Conservation (phyloP, 2,888 invertebrate species). For the Philereme transversata region DNA sequence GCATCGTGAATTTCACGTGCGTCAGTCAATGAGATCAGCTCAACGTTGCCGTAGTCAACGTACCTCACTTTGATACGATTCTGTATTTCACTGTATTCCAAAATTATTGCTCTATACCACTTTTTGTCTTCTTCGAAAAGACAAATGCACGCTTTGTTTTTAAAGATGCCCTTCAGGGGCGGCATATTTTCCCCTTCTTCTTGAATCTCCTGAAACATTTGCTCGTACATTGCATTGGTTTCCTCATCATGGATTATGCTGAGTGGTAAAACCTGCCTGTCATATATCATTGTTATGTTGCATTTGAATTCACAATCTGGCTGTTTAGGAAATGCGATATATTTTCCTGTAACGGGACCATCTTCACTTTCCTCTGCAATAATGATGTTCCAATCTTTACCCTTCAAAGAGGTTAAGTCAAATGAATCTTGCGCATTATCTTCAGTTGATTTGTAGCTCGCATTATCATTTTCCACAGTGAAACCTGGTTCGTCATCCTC, state of each 20-base stretch:
- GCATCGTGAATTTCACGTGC: constrained; percentile 77
- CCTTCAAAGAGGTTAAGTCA: constrained; percentile 46
- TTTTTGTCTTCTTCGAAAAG: constrained; percentile 83
- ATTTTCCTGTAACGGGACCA: constrained; percentile 42
- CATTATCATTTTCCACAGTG: constrained; percentile 42
- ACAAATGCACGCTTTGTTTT: constrained; percentile 86
- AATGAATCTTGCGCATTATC: constrained; percentile 45
- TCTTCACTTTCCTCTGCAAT: constrained; percentile 60
- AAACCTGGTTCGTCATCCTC: constrained; percentile 38
- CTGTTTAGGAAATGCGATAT: constrained; percentile 50
- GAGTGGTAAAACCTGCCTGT: constrained; percentile 59
- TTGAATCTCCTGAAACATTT: constrained; percentile 80
- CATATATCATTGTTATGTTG: constrained; percentile 62
- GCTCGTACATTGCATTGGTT: constrained; percentile 67
- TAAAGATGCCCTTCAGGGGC: constrained; percentile 67
- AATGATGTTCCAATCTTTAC: constrained; percentile 62
- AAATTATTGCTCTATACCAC: constrained; percentile 90
- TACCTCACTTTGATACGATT: constrained; percentile 85
- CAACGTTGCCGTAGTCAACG: constrained; percentile 90
- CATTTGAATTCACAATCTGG: constrained; percentile 57
- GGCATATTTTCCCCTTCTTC: constrained; percentile 65
- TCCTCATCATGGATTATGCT: constrained; percentile 66
- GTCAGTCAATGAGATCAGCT: constrained; percentile 71
- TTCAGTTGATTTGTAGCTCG: constrained; percentile 30
- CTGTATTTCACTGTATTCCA: constrained; percentile 70